Evolutionary conservation across 2,797 vertebrate genomes (phyloP).

Genomic region (Chromobotia macracanthus): DNA sequence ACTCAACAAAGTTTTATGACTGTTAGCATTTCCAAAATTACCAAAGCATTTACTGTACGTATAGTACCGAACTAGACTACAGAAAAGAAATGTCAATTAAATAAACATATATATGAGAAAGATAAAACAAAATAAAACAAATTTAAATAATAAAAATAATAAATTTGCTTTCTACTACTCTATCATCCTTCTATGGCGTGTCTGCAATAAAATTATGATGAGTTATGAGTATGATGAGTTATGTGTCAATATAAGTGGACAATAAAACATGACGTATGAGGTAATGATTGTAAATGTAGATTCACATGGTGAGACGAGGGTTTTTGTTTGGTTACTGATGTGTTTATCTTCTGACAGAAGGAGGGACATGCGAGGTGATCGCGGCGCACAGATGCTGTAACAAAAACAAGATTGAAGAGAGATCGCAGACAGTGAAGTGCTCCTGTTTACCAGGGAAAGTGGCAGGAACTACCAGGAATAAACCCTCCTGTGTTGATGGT

Average conservation of each 20-base stretch:
- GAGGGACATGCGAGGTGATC: slow-evolving; percentile 97
- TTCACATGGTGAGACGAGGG: slow-evolving; percentile 29
- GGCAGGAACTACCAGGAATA: slow-evolving; percentile 95
- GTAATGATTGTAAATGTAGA: slow-evolving; percentile 47
- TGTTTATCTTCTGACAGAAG: slow-evolving; percentile 80
- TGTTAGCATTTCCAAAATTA: neutral
- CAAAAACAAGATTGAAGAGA: slow-evolving; percentile 98
- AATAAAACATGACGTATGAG: slow-evolving; percentile 17
- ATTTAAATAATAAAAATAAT: neutral
- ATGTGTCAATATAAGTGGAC: slow-evolving; percentile 37
- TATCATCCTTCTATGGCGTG: neutral
- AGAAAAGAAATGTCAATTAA: neutral
- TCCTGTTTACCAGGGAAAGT: slow-evolving; percentile 98
- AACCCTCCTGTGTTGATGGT: slow-evolving; percentile 97
- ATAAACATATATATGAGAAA: slow-evolving; percentile 4
- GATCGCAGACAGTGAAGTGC: slow-evolving; percentile 98
- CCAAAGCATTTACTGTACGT: neutral
- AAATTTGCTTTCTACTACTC: neutral
- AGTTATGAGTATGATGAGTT: slow-evolving; percentile 31
- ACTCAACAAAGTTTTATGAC: slow-evolving; percentile 17
- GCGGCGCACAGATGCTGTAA: slow-evolving; percentile 99
- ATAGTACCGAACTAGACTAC: neutral
- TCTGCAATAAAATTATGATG: slow-evolving; percentile 24
- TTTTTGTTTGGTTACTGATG: slow-evolving; percentile 36
- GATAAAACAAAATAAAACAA: neutral